phyloP scores from a whole-genome alignment of 1,140 invertebrate species.

The Nasonia giraulti region DNA sequence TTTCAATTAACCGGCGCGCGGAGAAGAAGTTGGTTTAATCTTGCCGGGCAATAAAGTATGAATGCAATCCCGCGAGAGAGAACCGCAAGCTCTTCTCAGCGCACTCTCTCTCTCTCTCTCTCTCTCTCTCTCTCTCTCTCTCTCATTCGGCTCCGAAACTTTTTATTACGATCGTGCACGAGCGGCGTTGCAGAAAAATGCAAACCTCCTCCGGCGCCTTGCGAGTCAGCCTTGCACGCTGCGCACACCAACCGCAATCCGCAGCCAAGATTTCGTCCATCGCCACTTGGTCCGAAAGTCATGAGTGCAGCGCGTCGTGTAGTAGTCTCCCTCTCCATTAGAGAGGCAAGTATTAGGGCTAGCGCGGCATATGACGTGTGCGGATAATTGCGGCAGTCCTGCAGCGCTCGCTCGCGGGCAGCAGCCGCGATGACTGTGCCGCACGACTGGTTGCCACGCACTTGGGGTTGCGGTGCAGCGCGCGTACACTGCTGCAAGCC shows the following conservation, averaged over 20 bases:
- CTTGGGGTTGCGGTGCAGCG: constrained; percentile 65
- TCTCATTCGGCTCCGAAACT: neutral
- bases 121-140: neutral
- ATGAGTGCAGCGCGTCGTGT: neutral
- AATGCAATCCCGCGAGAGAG: neutral
- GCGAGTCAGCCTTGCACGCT: too few relatives aligned
- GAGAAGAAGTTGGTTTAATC: neutral
- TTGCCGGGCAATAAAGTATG: neutral
- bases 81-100: neutral
- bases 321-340: neutral
- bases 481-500: neutral
- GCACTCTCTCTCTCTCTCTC: neutral
- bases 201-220: neutral
- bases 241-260: neutral
- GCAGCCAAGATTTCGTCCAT: constrained; percentile 10
- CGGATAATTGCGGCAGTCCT: constrained; percentile 69
- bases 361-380: constrained; percentile 65
- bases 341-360: constrained; percentile 32
- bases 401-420: constrained; percentile 12
- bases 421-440: constrained; percentile 50
- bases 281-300: neutral
- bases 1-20: neutral
- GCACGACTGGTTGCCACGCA: constrained; percentile 47
- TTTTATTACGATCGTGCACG: neutral
- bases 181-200: constrained; percentile 28